phyloP scores from a whole-genome alignment of 2,797 vertebrate genomes.

The Catamblyrhynchus diadema region DNA sequence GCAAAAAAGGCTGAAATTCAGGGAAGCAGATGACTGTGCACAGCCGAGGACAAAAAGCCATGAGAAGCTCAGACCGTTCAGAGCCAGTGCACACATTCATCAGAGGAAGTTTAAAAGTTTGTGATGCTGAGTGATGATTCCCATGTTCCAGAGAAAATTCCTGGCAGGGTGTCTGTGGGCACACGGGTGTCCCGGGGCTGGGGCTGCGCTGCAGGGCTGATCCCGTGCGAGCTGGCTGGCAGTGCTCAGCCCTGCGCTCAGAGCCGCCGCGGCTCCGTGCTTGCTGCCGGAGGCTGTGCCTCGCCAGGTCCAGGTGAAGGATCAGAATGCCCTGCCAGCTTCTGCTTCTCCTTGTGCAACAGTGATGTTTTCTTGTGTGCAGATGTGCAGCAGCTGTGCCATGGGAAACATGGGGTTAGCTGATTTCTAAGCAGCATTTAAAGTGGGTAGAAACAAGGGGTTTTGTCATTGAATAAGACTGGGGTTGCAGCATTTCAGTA shows the following conservation, averaged over 20 bases:
- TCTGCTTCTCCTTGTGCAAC: background rate
- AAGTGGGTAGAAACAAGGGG: background rate
- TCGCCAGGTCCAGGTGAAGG: too few relatives aligned
- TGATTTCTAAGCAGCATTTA: background rate
- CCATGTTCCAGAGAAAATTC: background rate
- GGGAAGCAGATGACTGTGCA: background rate
- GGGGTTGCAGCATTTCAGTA: background rate
- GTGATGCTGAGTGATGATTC: background rate
- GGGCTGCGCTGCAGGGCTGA: background rate
- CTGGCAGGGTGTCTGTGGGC: rapidly evolving
- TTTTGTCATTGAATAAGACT: background rate
- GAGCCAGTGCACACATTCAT: background rate
- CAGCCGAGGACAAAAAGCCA: background rate
- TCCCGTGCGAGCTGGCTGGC: rapidly evolving
- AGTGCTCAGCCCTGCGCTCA: background rate
- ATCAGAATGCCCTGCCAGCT: background rate
- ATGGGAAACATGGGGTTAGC: background rate
- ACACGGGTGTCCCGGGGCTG: background rate
- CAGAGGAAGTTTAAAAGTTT: background rate
- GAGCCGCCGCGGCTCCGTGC: rapidly evolving
- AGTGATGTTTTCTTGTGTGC: background rate
- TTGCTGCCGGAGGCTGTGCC: background rate
- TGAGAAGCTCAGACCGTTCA: rapidly evolving
- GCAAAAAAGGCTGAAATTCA: background rate
- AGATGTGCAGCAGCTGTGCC: rapidly evolving